Conservation (phyloP, 64 coral and sea anemone genomes). For the Orbicella faveolata region DNA sequence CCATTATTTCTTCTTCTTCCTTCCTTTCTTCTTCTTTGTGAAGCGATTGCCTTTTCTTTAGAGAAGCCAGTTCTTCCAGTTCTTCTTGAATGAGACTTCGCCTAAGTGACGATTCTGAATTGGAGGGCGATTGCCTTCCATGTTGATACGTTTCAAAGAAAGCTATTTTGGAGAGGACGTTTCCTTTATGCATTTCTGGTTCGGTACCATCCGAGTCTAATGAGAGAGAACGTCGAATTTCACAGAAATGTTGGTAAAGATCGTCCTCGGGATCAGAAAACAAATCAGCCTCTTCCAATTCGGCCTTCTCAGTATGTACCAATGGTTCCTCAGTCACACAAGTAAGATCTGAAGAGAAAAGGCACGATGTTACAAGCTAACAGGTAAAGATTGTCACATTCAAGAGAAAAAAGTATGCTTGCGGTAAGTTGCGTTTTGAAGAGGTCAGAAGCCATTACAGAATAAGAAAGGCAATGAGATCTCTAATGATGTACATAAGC, state of each 20-base stretch:
- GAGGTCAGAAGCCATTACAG: not conserved
- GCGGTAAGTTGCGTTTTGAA: not conserved
- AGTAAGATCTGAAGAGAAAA: not conserved
- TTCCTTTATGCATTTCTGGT: constrained; percentile 48
- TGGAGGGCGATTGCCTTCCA: not conserved
- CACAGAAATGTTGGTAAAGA: constrained; percentile 18
- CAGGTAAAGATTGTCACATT: not conserved
- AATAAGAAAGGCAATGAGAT: not conserved
- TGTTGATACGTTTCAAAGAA: constrained; percentile 57
- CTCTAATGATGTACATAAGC: no score
- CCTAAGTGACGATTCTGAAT: constrained; percentile 6
- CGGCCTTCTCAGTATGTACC: not conserved
- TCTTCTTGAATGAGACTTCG: constrained; percentile 34
- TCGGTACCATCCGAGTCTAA: constrained; percentile 70
- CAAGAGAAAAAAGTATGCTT: not conserved
- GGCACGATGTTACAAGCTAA: not conserved
- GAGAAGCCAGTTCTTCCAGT: constrained; percentile 17
- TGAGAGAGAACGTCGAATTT: constrained; percentile 58
- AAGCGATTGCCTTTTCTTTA: not conserved
- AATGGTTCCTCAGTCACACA: constrained; percentile 9
- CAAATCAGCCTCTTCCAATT: constrained; percentile 20
- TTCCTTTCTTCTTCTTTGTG: not conserved
- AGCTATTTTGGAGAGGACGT: constrained; percentile 49
- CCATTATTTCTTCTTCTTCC: not conserved
- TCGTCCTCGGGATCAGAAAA: constrained; percentile 34